Conservation (phyloP, 2,888 invertebrate genomes). For the Apamea crenata region DNA sequence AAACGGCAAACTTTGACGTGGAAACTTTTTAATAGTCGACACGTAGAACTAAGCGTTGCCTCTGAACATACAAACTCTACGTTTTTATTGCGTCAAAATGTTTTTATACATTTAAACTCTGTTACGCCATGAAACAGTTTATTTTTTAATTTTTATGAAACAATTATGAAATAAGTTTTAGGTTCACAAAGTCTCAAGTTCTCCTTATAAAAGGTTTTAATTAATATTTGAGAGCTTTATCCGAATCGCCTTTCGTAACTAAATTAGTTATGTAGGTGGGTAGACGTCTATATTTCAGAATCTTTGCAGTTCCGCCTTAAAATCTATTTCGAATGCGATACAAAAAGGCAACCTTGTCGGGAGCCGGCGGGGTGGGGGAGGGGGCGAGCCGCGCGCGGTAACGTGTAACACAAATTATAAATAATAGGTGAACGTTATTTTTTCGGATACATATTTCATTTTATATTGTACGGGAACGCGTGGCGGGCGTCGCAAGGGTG, state of each 20-base stretch:
- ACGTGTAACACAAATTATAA: constrained; percentile 87
- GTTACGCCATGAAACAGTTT: constrained; percentile 45
- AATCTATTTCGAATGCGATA: constrained; percentile 61
- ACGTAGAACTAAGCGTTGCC: constrained; percentile 75
- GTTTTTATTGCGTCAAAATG: constrained; percentile 71
- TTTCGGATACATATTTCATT: constrained; percentile 90
- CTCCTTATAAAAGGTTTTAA: constrained; percentile 25
- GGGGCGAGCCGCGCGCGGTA: constrained; percentile 65
- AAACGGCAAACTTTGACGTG: constrained; percentile 78
- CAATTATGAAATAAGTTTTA: constrained; percentile 54
- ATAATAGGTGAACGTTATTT: constrained; percentile 89
- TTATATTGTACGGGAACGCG: constrained; percentile 87
- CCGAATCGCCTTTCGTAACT: background rate
- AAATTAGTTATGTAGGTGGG: background rate
- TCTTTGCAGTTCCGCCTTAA: constrained; percentile 31
- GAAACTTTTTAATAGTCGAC: constrained; percentile 78
- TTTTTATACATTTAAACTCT: constrained; percentile 68
- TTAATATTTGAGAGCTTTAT: constrained; percentile 17
- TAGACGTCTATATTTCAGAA: constrained; percentile 9
- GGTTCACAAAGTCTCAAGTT: constrained; percentile 30
- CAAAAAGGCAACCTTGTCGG: constrained; percentile 68
- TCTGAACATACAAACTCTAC: constrained; percentile 69
- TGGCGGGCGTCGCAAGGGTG: constrained; percentile 82
- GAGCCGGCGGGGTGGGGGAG: constrained; percentile 56
- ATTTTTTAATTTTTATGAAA: constrained; percentile 39